Conservation (phyloP, 2,888 invertebrate species). For the Macropis europaea region DNA sequence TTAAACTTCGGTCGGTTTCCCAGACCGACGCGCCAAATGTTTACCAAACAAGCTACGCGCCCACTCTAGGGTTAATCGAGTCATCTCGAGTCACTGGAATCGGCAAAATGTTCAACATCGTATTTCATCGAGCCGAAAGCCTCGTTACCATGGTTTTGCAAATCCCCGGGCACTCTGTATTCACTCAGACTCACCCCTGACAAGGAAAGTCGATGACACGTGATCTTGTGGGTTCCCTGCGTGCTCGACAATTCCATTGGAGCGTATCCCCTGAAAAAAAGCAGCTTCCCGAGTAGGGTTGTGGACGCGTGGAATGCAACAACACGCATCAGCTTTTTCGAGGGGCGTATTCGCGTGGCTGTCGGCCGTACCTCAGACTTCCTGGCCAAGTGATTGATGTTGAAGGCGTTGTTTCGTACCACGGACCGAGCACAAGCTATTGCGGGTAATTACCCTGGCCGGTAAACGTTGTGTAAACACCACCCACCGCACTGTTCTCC, state of each 20-base stretch:
- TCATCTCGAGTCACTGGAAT: no score
- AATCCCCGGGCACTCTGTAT: no score
- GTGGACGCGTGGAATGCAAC: no score
- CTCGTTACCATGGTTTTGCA: no score
- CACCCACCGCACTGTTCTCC: slow-evolving; percentile 18
- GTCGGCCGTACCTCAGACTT: slow-evolving; percentile 46
- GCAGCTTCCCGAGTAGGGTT: no score
- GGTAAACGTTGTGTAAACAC: slow-evolving; percentile 64
- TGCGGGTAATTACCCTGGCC: slow-evolving; percentile 58
- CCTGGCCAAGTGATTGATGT: slow-evolving; percentile 63
- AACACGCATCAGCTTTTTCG: no score
- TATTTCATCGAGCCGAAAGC: no score
- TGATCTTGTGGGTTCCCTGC: background rate
- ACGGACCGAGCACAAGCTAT: slow-evolving; percentile 31
- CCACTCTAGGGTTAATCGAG: no score
- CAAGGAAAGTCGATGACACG: slow-evolving; percentile 5
- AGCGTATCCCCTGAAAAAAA: background rate
- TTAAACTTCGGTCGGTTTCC: no score
- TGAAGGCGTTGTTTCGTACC: slow-evolving; percentile 55
- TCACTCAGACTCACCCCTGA: background rate
- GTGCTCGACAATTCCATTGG: slow-evolving; percentile 8
- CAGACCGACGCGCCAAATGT: no score
- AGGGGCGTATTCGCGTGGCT: slow-evolving; percentile 55
- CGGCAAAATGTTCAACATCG: no score
- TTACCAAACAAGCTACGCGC: no score